Conservation (phyloP, 2,888 invertebrate genomes). For the Amphipyra tragopoginis region DNA sequence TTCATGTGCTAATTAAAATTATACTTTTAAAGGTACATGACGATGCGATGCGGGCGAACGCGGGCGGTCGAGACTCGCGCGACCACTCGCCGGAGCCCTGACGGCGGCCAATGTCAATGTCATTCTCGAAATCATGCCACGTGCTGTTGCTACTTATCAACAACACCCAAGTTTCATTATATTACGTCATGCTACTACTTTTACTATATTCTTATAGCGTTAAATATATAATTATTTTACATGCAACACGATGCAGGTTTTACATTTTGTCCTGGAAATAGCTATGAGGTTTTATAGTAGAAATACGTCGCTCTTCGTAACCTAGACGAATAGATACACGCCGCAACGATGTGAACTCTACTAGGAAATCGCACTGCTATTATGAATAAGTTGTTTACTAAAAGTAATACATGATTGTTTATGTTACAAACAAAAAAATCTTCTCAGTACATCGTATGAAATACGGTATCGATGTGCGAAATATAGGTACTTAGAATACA, state of each 20-base stretch:
- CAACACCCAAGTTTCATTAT: slow-evolving; percentile 32
- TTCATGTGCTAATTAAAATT: neutral
- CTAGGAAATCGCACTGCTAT: too few relatives aligned
- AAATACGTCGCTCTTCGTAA: too few relatives aligned
- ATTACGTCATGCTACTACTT: slow-evolving; percentile 23
- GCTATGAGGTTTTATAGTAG: too few relatives aligned
- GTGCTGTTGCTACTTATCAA: slow-evolving; percentile 55
- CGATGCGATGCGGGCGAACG: slow-evolving; percentile 17
- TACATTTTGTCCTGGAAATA: neutral
- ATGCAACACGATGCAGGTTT: neutral
- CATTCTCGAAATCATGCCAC: slow-evolving; percentile 75
- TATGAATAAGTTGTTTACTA: too few relatives aligned
- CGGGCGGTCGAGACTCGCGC: slow-evolving; percentile 28
- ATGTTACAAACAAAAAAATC: too few relatives aligned
- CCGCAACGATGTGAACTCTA: too few relatives aligned
- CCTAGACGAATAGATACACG: too few relatives aligned
- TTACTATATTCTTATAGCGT: slow-evolving; percentile 2
- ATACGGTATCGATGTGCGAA: too few relatives aligned
- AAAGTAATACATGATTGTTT: too few relatives aligned
- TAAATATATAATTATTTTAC: neutral
- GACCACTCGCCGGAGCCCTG: slow-evolving; percentile 59
- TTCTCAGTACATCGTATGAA: too few relatives aligned
- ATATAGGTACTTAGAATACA: neutral
- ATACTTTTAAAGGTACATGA: neutral
- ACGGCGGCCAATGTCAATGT: slow-evolving; percentile 80